phyloP scores from a whole-genome alignment of 2,113 vertebrate genomes.

The Podarcis muralis region DNA sequence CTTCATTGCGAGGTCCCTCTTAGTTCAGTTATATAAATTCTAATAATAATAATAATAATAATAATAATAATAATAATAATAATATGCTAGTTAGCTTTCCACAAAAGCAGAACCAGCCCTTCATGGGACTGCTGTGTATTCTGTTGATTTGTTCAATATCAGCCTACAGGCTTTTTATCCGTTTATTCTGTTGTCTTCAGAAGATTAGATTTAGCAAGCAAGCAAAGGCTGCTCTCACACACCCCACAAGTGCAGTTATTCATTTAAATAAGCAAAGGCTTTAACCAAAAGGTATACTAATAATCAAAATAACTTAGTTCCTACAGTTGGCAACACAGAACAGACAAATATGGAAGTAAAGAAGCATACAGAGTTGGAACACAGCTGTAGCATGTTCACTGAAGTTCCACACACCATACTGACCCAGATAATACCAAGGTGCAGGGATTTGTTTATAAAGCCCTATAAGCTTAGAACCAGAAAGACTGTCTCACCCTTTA shows the following conservation, averaged over 20 bases:
- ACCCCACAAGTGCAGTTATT: background rate
- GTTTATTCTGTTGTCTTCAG: background rate
- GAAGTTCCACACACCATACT: fast-evolving
- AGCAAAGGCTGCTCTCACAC: background rate
- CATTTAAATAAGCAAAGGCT: background rate
- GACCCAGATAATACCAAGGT: fast-evolving
- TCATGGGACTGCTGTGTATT: background rate
- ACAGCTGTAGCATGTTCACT: fast-evolving
- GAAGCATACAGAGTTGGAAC: background rate
- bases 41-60: too few species aligned
- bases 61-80: too few species aligned
- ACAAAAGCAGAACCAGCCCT: background rate
- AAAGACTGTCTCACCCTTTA: too few species aligned
- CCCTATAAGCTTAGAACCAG: too few species aligned
- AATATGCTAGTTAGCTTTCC: background rate
- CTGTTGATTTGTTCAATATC: background rate
- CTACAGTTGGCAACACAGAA: background rate
- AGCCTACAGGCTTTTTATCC: background rate
- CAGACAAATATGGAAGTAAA: background rate
- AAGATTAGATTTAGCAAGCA: background rate
- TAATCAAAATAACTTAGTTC: background rate
- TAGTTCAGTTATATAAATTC: background rate
- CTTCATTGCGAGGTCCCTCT: background rate
- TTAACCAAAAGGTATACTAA: background rate
- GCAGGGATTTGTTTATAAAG: too few species aligned